Evolutionary conservation across 2,888 invertebrate species (phyloP).

Genomic region (Parasteatoda lunata): DNA sequence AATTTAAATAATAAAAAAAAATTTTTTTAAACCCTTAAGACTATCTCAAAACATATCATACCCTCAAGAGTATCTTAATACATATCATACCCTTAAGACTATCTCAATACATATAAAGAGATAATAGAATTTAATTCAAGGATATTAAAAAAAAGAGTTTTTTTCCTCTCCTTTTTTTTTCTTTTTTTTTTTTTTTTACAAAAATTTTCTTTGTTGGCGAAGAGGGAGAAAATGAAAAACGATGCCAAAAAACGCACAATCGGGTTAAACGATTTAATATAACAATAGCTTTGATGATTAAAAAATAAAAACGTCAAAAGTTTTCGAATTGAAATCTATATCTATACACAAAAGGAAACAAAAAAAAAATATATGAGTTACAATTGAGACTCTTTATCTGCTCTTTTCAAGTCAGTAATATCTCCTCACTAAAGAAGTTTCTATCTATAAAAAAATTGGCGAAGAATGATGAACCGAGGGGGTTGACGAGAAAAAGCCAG

Average conservation of each 20-base stretch:
- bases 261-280: slow-evolving; percentile 26
- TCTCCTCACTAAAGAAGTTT: not conserved
- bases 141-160: too few relatives aligned
- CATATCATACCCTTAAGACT: too few relatives aligned
- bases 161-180: too few relatives aligned
- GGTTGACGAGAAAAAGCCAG: slow-evolving; percentile 7
- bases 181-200: too few relatives aligned
- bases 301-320: not conserved
- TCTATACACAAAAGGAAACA: not conserved
- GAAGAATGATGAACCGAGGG: slow-evolving; percentile 1
- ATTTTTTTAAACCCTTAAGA: too few relatives aligned
- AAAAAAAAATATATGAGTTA: not conserved
- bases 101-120: too few relatives aligned
- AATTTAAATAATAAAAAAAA: too few relatives aligned
- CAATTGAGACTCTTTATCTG: slow-evolving; percentile 37
- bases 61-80: too few relatives aligned
- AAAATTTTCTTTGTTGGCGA: too few relatives aligned
- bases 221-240: too few relatives aligned
- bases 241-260: slow-evolving; percentile 28
- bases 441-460: not conserved
- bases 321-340: not conserved
- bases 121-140: too few relatives aligned
- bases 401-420: slow-evolving; percentile 19
- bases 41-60: too few relatives aligned
- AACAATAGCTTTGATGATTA: slow-evolving; percentile 6